phyloP scores from a whole-genome alignment of 2,113 vertebrate species.

The Nematolebias whitei region DNA sequence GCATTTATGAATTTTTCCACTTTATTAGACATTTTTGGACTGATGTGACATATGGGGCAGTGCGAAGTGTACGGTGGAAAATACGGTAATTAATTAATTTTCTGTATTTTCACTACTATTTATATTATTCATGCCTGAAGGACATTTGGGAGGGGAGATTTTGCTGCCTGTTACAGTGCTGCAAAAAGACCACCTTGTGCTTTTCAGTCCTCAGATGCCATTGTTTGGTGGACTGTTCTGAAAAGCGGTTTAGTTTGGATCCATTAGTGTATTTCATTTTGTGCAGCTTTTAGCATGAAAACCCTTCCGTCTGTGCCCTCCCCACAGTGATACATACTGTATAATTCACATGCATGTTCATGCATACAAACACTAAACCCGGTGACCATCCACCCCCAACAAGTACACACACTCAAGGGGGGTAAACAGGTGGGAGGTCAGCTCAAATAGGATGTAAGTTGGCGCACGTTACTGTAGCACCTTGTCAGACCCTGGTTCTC shows the following conservation, averaged over 20 bases:
- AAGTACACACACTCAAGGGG: constrained; percentile 8
- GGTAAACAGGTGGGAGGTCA: constrained; percentile 39
- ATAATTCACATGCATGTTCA: constrained; percentile 30
- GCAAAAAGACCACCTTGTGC: constrained; percentile 57
- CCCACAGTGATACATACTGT: constrained; percentile 42
- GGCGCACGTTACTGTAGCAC: constrained; percentile 67
- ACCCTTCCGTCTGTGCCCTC: constrained; percentile 34
- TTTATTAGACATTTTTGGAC: too few species aligned
- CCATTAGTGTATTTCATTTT: constrained; percentile 68
- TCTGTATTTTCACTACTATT: constrained; percentile 47
- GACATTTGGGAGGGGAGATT: constrained; percentile 40
- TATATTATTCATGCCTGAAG: constrained; percentile 27
- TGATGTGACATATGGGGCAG: too few species aligned
- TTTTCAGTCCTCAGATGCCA: constrained; percentile 39
- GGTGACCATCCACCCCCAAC: constrained; percentile 8
- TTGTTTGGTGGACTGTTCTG: constrained; percentile 49
- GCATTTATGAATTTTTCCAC: too few species aligned
- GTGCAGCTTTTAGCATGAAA: constrained; percentile 66
- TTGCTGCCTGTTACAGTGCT: constrained; percentile 32
- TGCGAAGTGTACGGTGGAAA: too few species aligned
- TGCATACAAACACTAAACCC: constrained; percentile 1
- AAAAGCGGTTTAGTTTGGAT: constrained; percentile 56
- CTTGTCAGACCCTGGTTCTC: constrained; percentile 28
- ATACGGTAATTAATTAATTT: constrained; percentile 49
- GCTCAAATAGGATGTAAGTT: constrained; percentile 31